phyloP scores from a whole-genome alignment of 2,888 invertebrate genomes.

The Drosophila mettleri region DNA sequence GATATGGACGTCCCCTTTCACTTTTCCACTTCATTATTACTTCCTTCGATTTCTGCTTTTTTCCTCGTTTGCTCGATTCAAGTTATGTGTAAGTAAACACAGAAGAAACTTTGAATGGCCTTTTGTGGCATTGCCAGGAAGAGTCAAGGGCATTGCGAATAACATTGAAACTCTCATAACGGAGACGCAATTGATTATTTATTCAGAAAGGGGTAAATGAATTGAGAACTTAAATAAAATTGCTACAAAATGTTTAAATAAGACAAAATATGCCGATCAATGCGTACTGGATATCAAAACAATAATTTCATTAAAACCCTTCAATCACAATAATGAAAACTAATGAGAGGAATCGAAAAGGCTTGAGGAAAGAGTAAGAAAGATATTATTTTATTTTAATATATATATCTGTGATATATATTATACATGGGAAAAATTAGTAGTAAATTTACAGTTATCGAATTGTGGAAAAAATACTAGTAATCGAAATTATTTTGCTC shows the following conservation, averaged over 20 bases:
- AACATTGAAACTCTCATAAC: neutral
- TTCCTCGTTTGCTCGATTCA: slow-evolving; percentile 15
- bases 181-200: slow-evolving; percentile 6
- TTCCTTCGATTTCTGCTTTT: neutral
- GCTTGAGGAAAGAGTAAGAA: no score
- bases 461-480: no score
- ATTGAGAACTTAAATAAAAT: neutral
- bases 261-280: neutral
- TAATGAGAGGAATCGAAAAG: no score
- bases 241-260: neutral
- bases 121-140: slow-evolving; percentile 11
- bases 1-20: slow-evolving; percentile 12
- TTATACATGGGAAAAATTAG: no score
- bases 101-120: slow-evolving; percentile 37
- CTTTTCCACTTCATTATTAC: slow-evolving; percentile 1
- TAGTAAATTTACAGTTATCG: no score
- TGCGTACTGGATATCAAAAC: no score
- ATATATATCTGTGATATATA: no score
- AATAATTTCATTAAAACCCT: no score
- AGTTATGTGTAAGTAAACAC: slow-evolving; percentile 45
- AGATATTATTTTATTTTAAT: no score
- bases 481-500: no score
- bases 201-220: neutral
- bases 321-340: neutral
- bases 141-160: slow-evolving; percentile 41